Conservation (phyloP, 92 coral and sea anemone species). For the Galaxea fascicularis region DNA sequence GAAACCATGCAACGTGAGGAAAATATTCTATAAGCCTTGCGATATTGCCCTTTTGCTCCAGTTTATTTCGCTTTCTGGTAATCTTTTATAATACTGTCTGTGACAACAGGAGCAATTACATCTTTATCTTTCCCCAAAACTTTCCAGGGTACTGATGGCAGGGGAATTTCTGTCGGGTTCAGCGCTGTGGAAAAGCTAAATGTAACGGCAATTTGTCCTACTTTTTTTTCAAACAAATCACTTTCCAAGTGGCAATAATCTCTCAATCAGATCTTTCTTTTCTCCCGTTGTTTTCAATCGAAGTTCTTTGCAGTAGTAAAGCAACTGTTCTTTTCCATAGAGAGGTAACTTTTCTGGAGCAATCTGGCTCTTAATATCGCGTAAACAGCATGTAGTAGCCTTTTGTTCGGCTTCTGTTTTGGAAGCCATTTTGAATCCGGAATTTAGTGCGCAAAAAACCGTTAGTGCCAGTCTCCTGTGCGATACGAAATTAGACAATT, state of each 20-base stretch:
- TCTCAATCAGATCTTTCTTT: too few relatives aligned
- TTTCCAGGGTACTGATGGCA: constrained; percentile 42
- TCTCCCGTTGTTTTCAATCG: background rate
- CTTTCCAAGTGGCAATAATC: too few relatives aligned
- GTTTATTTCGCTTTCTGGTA: constrained; percentile 48
- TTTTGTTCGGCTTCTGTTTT: too few relatives aligned
- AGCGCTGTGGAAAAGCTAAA: too few relatives aligned
- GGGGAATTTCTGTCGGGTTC: too few relatives aligned
- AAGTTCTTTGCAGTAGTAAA: background rate
- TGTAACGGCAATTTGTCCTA: too few relatives aligned
- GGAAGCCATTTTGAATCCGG: too few relatives aligned
- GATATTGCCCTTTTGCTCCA: constrained; percentile 50
- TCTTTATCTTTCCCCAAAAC: constrained; percentile 33
- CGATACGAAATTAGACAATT: constrained; percentile 37
- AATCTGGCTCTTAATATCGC: constrained; percentile 22
- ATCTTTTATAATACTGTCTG: constrained; percentile 9
- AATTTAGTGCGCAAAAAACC: constrained; percentile 23
- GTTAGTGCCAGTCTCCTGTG: constrained; percentile 35
- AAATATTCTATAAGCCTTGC: constrained; percentile 57
- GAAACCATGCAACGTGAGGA: constrained; percentile 39
- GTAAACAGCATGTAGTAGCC: background rate
- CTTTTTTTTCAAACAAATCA: too few relatives aligned
- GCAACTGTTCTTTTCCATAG: constrained; percentile 7
- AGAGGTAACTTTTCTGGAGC: constrained; percentile 6
- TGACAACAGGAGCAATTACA: constrained; percentile 14